phyloP scores from a whole-genome alignment of 2,888 invertebrate genomes.

The Pachycephus smyrnensis region DNA sequence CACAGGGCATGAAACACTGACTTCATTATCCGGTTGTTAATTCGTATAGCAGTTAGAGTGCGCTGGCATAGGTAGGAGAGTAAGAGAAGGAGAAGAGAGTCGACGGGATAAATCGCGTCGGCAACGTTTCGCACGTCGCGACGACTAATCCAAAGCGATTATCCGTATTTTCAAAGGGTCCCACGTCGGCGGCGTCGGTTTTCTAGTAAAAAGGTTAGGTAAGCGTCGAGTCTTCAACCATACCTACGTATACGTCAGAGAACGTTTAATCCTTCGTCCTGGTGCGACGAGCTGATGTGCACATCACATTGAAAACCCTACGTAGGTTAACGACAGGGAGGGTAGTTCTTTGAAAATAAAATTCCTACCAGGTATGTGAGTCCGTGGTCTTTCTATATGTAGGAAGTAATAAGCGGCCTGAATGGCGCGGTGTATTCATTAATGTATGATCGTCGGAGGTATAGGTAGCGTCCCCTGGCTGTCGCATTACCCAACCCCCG shows the following conservation, averaged over 20 bases:
- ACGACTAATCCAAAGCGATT: not conserved
- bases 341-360: conserved; percentile 22
- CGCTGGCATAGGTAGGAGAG: not conserved
- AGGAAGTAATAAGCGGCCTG: conserved; percentile 56
- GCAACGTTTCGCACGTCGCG: not conserved
- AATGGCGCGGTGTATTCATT: conserved; percentile 55
- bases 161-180: not conserved
- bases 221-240: not conserved
- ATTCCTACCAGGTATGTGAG: not conserved
- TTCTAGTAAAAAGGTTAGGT: not conserved
- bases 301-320: not conserved
- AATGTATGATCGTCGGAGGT: conserved; percentile 48
- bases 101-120: not conserved
- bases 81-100: not conserved
- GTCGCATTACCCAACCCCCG: conserved; percentile 35
- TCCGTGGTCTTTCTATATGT: conserved; percentile 22
- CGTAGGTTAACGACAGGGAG: conserved; percentile 8
- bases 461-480: conserved; percentile 28
- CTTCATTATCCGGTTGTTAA: conserved; percentile 67
- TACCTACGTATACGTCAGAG: not conserved
- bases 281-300: not conserved
- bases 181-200: not conserved
- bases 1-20: conserved; percentile 67
- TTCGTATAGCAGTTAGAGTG: conserved; percentile 32
- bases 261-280: not conserved